phyloP scores from a whole-genome alignment of 2,797 vertebrate species.

The Notolabrus celidotus region DNA sequence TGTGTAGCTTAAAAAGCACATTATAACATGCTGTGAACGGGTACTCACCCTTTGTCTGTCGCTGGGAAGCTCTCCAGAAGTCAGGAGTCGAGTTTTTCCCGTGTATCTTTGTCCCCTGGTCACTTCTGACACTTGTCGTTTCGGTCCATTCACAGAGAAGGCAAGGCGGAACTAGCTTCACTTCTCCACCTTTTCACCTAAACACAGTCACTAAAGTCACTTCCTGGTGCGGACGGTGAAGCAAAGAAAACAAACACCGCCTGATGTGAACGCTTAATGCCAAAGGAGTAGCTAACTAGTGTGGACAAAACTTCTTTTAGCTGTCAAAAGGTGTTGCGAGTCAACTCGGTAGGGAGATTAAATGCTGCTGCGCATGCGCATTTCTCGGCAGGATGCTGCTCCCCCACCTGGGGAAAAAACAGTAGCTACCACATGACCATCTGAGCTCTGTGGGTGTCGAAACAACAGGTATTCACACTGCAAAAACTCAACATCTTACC shows the following conservation, averaged over 20 bases:
- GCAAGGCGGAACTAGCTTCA: slow-evolving; percentile 71
- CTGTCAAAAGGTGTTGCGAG: slow-evolving; percentile 35
- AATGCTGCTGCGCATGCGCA: slow-evolving; percentile 63
- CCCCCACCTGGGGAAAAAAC: slow-evolving; percentile 30
- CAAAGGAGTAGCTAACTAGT: not conserved
- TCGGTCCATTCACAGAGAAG: slow-evolving; percentile 43
- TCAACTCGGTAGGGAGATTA: slow-evolving; percentile 60
- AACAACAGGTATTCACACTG: too few species aligned
- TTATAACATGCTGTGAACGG: accelerated
- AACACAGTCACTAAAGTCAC: slow-evolving; percentile 32
- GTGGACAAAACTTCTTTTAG: slow-evolving; percentile 33
- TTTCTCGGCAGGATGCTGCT: not conserved
- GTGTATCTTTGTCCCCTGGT: slow-evolving; percentile 25
- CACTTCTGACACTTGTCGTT: slow-evolving; percentile 69
- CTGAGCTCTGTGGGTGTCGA: not conserved
- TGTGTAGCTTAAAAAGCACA: not conserved
- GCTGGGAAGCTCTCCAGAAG: slow-evolving; percentile 3
- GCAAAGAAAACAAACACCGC: accelerated
- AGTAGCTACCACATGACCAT: slow-evolving; percentile 38
- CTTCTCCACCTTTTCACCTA: slow-evolving; percentile 27
- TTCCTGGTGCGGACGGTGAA: not conserved
- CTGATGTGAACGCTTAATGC: accelerated
- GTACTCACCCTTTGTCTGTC: slow-evolving; percentile 51
- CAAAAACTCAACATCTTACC: too few species aligned
- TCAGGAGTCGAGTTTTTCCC: not conserved